These are phyloP conservation scores for Zelostemma sp. DNA, from an alignment of 1,140 invertebrate species.

Conservation along the genomic window DNA sequence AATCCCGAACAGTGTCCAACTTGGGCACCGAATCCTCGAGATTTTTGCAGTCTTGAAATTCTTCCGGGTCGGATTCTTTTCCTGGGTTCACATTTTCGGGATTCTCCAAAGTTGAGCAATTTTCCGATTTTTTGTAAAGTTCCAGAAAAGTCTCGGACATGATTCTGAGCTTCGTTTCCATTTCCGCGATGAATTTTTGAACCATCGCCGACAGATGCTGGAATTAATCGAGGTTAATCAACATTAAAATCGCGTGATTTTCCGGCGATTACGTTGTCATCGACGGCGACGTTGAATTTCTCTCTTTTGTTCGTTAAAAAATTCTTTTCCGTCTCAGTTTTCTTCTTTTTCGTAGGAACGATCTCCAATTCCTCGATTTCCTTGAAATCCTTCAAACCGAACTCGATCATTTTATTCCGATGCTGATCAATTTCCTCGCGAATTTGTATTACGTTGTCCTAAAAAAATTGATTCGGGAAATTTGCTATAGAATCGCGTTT, in stretches of 20 bases:
- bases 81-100: neutral
- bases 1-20: neutral
- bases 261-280: neutral
- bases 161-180: neutral
- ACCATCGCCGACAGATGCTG: neutral
- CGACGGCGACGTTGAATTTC: neutral
- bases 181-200: neutral
- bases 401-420: constrained; percentile 17
- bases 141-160: neutral
- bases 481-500: neutral
- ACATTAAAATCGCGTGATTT: neutral
- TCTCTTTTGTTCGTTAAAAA: neutral
- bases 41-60: constrained; percentile 2
- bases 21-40: neutral
- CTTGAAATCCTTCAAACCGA: constrained; percentile 10
- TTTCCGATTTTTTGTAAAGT: neutral
- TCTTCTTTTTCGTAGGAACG: constrained; percentile 8
- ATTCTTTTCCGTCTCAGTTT: constrained; percentile 1
- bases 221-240: neutral
- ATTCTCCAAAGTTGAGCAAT: neutral
- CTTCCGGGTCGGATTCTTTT: neutral
- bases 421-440: constrained; percentile 19
- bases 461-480: neutral
- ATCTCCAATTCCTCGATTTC: constrained; percentile 18
- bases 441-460: constrained; percentile 19